Percentiles rank a stretch among this genome's conserved stretches.
phyloP scores from a whole-genome alignment of 2,888 invertebrate genomes.

The Acronicta alni region DNA sequence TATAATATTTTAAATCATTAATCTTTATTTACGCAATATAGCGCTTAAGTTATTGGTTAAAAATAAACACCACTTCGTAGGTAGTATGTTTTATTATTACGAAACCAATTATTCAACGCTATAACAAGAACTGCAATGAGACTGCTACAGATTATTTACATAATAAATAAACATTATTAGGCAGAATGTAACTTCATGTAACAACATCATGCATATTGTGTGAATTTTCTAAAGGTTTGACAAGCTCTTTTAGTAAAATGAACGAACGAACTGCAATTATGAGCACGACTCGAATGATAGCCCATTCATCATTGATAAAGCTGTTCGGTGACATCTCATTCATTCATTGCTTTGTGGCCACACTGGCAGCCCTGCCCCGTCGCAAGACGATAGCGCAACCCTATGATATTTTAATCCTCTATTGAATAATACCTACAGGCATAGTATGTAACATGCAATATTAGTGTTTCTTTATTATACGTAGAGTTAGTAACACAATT shows the following conservation, averaged over 20 bases:
- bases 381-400: conserved; percentile 5
- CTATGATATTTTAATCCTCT: conserved; percentile 7
- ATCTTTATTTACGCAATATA: conserved; percentile 17
- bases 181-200: conserved; percentile 8
- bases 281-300: conserved; percentile 48
- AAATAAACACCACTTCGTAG: conserved; percentile 25
- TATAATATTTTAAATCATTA: no score
- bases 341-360: conserved; percentile 65
- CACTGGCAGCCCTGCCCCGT: conserved; percentile 20
- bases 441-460: neutral
- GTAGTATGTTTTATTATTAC: conserved; percentile 7
- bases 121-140: conserved; percentile 42
- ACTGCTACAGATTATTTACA: conserved; percentile 7
- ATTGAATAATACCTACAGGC: conserved; percentile 12
- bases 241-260: conserved; percentile 19
- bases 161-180: conserved; percentile 29
- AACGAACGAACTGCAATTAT: conserved; percentile 48
- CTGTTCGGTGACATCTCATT: conserved; percentile 76
- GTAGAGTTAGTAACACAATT: no score
- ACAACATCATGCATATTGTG: conserved; percentile 5
- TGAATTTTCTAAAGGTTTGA: conserved; percentile 20
- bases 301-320: conserved; percentile 82
- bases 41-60: conserved; percentile 29
- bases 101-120: conserved; percentile 42
- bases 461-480: no score